Evolutionary conservation across 2,113 vertebrate genomes (phyloP).

Genomic region (Toxotes chatareus): DNA sequence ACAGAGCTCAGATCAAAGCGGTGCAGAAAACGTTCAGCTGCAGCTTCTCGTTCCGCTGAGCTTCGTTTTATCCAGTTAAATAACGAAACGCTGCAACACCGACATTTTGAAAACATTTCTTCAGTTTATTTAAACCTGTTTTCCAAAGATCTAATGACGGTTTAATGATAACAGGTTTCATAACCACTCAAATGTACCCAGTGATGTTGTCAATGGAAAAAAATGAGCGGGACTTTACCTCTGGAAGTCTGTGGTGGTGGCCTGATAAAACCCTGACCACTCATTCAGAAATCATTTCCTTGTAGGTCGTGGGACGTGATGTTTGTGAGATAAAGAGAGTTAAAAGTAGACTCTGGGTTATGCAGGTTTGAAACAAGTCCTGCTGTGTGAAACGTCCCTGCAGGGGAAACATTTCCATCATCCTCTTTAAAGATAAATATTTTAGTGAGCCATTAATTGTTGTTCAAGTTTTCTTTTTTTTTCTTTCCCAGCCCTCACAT

Average conservation of each 20-base stretch:
- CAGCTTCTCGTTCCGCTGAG: too few species aligned
- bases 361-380: background rate
- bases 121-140: too few species aligned
- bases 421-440: constrained; percentile 8
- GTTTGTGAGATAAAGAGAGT: background rate
- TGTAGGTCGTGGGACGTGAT: background rate
- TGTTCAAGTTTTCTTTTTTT: background rate
- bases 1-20: too few species aligned
- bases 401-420: constrained; percentile 1
- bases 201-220: too few species aligned
- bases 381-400: background rate
- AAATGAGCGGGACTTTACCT: background rate
- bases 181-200: background rate
- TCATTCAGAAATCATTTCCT: background rate
- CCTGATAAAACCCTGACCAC: background rate
- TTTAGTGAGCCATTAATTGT: constrained; percentile 11
- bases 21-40: too few species aligned
- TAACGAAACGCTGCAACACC: too few species aligned
- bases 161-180: background rate
- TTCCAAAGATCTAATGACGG: background rate
- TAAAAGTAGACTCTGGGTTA: background rate
- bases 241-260: background rate
- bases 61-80: too few species aligned
- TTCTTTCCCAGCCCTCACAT: constrained; percentile 10
- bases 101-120: too few species aligned